phyloP scores from a whole-genome alignment of 2,797 vertebrate genomes.

The Pelodytes ibericus region DNA sequence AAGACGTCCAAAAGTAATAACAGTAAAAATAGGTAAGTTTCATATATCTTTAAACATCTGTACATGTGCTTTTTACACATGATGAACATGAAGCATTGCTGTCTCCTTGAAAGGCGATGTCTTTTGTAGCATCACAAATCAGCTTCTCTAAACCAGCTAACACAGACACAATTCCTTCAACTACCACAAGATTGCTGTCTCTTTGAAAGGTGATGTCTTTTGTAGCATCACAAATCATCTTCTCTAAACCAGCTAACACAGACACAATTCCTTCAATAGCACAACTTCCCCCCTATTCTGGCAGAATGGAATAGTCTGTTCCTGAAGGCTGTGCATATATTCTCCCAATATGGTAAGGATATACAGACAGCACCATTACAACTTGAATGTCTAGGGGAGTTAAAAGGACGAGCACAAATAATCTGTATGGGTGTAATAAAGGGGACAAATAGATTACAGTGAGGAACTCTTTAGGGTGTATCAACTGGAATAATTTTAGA shows the following conservation, averaged over 20 bases:
- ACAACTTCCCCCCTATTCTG: conserved; percentile 15
- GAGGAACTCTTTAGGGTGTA: no score
- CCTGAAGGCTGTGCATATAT: conserved; percentile 28
- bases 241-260: background rate
- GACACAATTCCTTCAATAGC: background rate
- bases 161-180: background rate
- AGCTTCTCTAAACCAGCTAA: background rate
- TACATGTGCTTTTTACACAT: no score
- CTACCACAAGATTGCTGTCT: no score
- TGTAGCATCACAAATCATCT: background rate
- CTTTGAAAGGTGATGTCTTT: no score
- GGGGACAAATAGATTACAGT: no score
- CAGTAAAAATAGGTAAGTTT: no score
- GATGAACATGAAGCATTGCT: no score
- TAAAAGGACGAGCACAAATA: background rate
- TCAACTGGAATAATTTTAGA: no score
- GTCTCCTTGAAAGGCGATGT: no score
- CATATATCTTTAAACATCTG: no score
- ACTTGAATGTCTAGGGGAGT: background rate
- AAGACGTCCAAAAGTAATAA: no score
- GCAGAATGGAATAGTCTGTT: conserved; percentile 14
- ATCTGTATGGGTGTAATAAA: background rate
- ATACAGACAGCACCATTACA: conserved; percentile 27
- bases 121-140: background rate
- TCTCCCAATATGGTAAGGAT: conserved; percentile 53